Evolutionary conservation across 92 coral and sea anemone species (phyloP).

Genomic region (Metridium senile): DNA sequence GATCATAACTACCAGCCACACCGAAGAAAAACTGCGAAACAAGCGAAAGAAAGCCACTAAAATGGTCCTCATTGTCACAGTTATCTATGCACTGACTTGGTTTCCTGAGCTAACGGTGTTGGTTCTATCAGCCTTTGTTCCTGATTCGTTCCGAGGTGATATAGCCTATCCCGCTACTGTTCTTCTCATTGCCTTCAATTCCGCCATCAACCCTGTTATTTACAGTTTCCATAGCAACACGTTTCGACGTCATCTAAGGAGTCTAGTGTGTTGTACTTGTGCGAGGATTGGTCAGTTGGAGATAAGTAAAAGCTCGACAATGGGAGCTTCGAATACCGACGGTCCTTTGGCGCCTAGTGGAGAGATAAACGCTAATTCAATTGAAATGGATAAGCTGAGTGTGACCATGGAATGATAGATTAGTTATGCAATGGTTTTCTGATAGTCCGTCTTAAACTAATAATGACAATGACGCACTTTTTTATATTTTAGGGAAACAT

Average conservation of each 20-base stretch:
- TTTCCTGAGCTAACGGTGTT: constrained; percentile 46
- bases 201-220: constrained; percentile 69
- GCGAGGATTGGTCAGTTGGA: background rate
- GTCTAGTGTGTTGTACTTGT: constrained; percentile 11
- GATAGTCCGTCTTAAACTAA: too few species aligned
- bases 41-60: constrained; percentile 41
- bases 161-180: constrained; percentile 48
- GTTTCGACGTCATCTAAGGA: constrained; percentile 48
- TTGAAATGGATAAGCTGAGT: background rate
- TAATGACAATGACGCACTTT: too few species aligned
- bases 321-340: background rate
- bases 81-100: constrained; percentile 53
- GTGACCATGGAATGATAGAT: background rate
- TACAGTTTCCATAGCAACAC: constrained; percentile 68
- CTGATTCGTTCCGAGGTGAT: constrained; percentile 31
- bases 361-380: background rate
- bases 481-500: too few species aligned
- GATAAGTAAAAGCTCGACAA: background rate
- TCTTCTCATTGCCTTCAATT: constrained; percentile 46
- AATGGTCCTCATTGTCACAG: constrained; percentile 55
- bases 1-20: background rate
- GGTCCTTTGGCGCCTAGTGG: background rate
- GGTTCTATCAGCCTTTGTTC: constrained; percentile 38
- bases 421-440: background rate
- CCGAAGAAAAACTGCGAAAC: constrained; percentile 6